Evolutionary conservation across 1,140 invertebrate species (phyloP), one percentile per base, ranked within the genome.

Genomic region (Camponotus floridanus): DNA sequence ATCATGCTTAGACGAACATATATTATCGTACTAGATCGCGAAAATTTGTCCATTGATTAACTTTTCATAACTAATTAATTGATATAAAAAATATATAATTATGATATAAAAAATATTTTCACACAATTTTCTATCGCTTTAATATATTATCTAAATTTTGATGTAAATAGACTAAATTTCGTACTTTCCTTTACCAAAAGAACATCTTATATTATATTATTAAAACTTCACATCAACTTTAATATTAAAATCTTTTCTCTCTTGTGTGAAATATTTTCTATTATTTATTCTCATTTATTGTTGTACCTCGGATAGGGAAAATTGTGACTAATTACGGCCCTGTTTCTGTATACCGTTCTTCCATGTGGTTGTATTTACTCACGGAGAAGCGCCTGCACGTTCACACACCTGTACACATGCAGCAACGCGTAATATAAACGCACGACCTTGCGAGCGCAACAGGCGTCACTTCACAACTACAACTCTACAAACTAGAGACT

Each of bases 371-470:
- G 88, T 81, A 71, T 59, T 74, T 87, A 79, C 79, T 79, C 62
- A 51, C 61, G 33, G 13, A 39, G 31, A 76, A 31, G 11, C 9
- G 8, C 15, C 4, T 39, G 42, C 6, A 79, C 68, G 51, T 15
- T 68, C 15, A 33, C 7, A 6, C 9, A 57, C 18, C 36, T 55
- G 70, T 33, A 51, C 31, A 33, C 11, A 18, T 61, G 42, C 18
- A 57, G 11, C 39, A 31, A n/a, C 11, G 13, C 5, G 31, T 7
- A 74, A 51, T 85, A 86, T 83, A 61, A 84, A 70, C 67, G 80
- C 48, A 74, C 79, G 90, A 88, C 90, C 90, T 91, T 91, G 89
- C 85, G 90, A 88, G 81, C 89, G 90, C 90, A 91, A 88, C 89
- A 91, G 85, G 85, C 89, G 76, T 78, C 64, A 85, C 45, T 61